Evolutionary conservation across 2,888 invertebrate species (phyloP).

Genomic region (Andrena fulva): DNA sequence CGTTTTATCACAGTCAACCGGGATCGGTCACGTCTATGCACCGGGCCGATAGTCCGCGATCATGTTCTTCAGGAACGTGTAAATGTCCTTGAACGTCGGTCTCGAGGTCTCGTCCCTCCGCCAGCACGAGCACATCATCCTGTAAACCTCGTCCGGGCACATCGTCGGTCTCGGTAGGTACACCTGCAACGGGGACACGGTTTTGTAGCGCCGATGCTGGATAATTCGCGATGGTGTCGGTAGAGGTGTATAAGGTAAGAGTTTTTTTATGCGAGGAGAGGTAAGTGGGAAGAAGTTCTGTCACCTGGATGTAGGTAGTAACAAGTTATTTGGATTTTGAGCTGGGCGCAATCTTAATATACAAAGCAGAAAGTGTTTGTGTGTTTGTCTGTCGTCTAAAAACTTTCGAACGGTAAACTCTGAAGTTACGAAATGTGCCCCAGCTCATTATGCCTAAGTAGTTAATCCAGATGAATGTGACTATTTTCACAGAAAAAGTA

Average conservation of each 20-base stretch:
- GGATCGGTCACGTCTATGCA: constrained; percentile 72
- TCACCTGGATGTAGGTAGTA: too few relatives aligned
- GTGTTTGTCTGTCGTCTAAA: too few relatives aligned
- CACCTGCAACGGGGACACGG: constrained; percentile 76
- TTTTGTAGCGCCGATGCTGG: not conserved
- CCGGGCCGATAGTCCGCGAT: constrained; percentile 86
- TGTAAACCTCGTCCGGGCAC: constrained; percentile 91
- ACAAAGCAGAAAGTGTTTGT: too few relatives aligned
- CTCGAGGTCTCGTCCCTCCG: constrained; percentile 87
- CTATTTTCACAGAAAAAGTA: too few relatives aligned
- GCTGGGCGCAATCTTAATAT: too few relatives aligned
- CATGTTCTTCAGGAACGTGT: constrained; percentile 89
- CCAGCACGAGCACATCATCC: constrained; percentile 91
- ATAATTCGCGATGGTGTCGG: too few relatives aligned
- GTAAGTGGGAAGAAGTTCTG: not conserved
- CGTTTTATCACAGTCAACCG: constrained; percentile 79
- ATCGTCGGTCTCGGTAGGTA: constrained; percentile 91
- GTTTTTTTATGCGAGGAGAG: not conserved
- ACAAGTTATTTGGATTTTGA: too few relatives aligned
- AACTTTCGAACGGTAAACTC: too few relatives aligned
- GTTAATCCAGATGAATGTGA: too few relatives aligned
- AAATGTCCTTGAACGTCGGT: constrained; percentile 89
- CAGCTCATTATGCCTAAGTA: too few relatives aligned
- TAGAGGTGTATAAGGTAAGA: not conserved
- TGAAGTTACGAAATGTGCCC: too few relatives aligned